Percentiles rank a stretch among this genome's conserved stretches.
These are phyloP conservation scores for Parambassis ranga DNA, from an alignment of 2,797 vertebrate genomes.

Conservation along the genomic window DNA sequence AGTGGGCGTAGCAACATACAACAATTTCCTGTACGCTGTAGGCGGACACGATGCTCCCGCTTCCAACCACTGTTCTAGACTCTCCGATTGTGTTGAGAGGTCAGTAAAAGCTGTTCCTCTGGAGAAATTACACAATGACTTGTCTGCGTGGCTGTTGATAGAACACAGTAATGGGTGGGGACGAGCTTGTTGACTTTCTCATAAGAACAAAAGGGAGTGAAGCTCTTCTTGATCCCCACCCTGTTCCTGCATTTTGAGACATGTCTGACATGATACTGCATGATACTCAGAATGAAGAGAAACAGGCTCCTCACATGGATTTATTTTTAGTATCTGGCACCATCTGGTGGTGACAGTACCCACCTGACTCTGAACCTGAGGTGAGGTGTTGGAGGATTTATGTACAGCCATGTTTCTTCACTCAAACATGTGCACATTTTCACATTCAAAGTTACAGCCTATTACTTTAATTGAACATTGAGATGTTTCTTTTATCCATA, in stretches of 20 bases:
- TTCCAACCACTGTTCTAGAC: conserved; percentile 92
- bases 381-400: not conserved
- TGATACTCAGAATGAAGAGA: not conserved
- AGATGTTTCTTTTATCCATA: no score
- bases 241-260: conserved; percentile 42
- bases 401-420: no score
- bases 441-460: no score
- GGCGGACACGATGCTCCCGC: conserved; percentile 97
- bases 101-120: conserved; percentile 54
- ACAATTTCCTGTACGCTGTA: conserved; percentile 93
- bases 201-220: conserved; percentile 21
- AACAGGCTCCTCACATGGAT: conserved; percentile 6
- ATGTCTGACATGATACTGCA: not conserved
- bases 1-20: conserved; percentile 93
- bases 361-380: not conserved
- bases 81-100: conserved; percentile 96
- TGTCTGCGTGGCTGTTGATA: not conserved
- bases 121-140: conserved; percentile 2
- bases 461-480: no score
- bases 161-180: not conserved
- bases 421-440: no score
- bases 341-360: conserved; percentile 66
- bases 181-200: not conserved
- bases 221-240: conserved; percentile 6
- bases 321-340: conserved; percentile 58